Conservation (phyloP, 1,140 invertebrate species). For the Bombus polaris region DNA sequence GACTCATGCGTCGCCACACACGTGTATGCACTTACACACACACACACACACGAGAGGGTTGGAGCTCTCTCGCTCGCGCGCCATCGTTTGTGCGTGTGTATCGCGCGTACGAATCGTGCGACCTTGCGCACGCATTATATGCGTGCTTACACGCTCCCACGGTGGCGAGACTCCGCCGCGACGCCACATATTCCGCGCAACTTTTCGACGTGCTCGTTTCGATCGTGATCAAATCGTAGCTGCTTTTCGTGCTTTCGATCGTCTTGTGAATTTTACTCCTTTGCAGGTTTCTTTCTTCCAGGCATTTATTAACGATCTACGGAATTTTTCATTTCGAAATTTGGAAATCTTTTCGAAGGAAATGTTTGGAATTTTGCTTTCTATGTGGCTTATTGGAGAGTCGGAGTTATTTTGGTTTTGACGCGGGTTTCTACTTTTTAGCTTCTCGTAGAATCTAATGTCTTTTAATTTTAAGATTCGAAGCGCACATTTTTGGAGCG, state of each 20-base stretch:
- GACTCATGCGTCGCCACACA: slow-evolving; percentile 50
- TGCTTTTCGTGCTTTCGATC: slow-evolving; percentile 10
- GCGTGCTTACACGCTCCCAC: slow-evolving; percentile 59
- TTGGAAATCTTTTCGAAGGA: no score
- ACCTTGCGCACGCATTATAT: slow-evolving; percentile 58
- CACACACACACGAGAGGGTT: background rate
- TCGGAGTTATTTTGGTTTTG: no score
- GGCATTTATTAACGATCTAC: no score
- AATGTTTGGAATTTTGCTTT: no score
- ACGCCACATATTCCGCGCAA: background rate
- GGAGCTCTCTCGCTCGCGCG: background rate
- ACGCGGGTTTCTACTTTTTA: no score
- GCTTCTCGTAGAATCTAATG: no score
- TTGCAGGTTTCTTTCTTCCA: no score
- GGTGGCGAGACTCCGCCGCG: slow-evolving; percentile 23
- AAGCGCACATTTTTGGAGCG: no score
- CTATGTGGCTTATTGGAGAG: fast-evolving
- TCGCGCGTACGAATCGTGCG: slow-evolving; percentile 52
- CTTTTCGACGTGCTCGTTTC: slow-evolving; percentile 37
- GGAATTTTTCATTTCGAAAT: no score
- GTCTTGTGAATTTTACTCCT: no score
- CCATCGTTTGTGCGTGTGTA: slow-evolving; percentile 17
- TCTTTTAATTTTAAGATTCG: no score
- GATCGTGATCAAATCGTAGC: slow-evolving; percentile 13
- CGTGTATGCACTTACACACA: background rate